A percentile compares a stretch with the other conserved stretches of the same genome.
These are phyloP conservation scores for Hippocampus abdominalis DNA, from an alignment of 2,113 vertebrate species.

Conservation along the genomic window DNA sequence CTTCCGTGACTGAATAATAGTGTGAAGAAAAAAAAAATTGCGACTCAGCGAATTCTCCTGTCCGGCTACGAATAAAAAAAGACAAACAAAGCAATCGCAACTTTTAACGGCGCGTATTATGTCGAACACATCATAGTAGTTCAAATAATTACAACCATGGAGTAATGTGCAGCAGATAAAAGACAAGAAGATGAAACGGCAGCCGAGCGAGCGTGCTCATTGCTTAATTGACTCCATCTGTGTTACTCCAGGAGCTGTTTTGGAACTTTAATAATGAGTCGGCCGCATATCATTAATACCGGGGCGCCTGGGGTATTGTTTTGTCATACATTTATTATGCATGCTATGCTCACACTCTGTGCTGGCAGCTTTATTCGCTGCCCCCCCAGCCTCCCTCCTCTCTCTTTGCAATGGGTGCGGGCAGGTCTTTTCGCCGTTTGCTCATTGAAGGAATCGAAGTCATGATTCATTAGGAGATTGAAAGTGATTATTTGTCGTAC, in stretches of 20 bases:
- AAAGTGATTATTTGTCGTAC: conserved; percentile 59
- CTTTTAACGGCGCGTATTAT: conserved; percentile 64
- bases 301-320: conserved; percentile 69
- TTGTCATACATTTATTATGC: conserved; percentile 72
- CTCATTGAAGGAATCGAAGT: conserved; percentile 38
- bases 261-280: conserved; percentile 75
- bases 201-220: conserved; percentile 65
- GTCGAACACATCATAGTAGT: conserved; percentile 42
- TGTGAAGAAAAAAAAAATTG: not conserved
- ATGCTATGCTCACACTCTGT: conserved; percentile 53
- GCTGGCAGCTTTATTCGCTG: conserved; percentile 44
- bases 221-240: conserved; percentile 77
- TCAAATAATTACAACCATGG: conserved; percentile 67
- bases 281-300: conserved; percentile 73
- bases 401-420: conserved; percentile 20
- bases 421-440: conserved; percentile 32
- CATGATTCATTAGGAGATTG: conserved; percentile 62
- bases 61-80: conserved; percentile 46
- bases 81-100: conserved; percentile 57
- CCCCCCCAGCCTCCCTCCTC: conserved; percentile 16
- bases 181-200: conserved; percentile 68
- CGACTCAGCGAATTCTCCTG: not conserved
- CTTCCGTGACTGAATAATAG: not conserved
- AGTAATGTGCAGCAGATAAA: conserved; percentile 71
- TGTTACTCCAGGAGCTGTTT: conserved; percentile 74